Evolutionary conservation across 2,113 vertebrate species (phyloP).

Genomic region (Chamaetylas fuelleborni): DNA sequence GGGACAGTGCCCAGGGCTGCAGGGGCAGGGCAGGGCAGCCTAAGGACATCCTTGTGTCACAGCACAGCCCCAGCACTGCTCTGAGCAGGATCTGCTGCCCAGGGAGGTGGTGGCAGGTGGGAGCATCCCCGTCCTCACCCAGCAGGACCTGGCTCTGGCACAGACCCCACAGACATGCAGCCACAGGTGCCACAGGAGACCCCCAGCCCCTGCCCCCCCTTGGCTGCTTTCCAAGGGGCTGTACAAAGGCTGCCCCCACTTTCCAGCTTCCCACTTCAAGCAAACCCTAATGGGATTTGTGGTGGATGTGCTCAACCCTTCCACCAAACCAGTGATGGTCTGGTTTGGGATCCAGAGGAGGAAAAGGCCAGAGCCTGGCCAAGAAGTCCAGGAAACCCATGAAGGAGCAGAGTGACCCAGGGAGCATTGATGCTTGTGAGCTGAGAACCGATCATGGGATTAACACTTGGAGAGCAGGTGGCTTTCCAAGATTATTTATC

Average conservation of each 20-base stretch:
- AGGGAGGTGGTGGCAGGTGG: neutral
- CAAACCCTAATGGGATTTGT: accelerated
- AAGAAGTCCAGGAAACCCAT: neutral
- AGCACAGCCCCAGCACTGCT: neutral
- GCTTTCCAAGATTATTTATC: neutral
- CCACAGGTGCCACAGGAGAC: neutral
- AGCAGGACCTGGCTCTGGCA: accelerated
- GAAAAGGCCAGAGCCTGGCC: neutral
- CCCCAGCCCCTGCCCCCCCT: neutral
- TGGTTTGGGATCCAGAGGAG: neutral
- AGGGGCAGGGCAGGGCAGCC: neutral
- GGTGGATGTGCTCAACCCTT: accelerated
- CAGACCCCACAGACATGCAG: accelerated
- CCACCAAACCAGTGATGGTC: neutral
- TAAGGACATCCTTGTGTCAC: neutral
- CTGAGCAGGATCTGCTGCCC: neutral
- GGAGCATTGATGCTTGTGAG: neutral
- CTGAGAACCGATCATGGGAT: neutral
- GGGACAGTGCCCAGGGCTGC: neutral
- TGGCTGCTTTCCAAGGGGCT: neutral
- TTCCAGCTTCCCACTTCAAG: neutral
- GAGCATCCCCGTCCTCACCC: neutral
- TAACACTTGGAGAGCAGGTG: neutral
- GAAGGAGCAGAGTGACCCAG: neutral
- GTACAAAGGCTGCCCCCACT: accelerated